Evolutionary conservation across 2,888 invertebrate genomes (phyloP).

Genomic region (Hypena proboscidalis): DNA sequence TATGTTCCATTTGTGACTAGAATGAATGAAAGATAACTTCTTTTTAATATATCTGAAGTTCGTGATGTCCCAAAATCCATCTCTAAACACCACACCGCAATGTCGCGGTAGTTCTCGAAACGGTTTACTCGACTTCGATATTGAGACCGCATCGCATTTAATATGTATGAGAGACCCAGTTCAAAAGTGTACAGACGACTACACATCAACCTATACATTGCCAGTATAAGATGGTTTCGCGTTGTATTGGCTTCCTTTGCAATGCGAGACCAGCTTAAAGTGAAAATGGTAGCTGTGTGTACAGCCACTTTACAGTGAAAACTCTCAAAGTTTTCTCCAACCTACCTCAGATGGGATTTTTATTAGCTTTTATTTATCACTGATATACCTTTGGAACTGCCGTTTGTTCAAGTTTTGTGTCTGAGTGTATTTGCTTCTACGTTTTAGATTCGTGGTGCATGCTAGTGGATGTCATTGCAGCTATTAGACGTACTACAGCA

Average conservation of each 20-base stretch:
- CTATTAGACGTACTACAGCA: constrained; percentile 16
- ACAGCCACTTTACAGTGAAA: constrained; percentile 42
- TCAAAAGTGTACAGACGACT: constrained; percentile 40
- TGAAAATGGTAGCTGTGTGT: too few relatives aligned
- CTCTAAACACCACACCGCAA: constrained; percentile 28
- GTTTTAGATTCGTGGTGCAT: neutral
- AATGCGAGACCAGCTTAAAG: too few relatives aligned
- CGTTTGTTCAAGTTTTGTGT: constrained; percentile 19
- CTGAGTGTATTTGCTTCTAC: constrained; percentile 11
- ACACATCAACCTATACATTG: too few relatives aligned
- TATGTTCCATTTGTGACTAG: too few relatives aligned
- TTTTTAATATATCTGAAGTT: too few relatives aligned
- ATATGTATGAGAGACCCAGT: constrained; percentile 50
- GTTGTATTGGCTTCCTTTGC: too few relatives aligned
- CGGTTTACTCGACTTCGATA: constrained; percentile 43
- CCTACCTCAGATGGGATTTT: constrained; percentile 43
- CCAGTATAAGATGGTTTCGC: too few relatives aligned
- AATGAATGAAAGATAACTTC: too few relatives aligned
- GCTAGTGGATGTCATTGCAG: constrained; percentile 12
- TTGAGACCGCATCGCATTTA: constrained; percentile 41
- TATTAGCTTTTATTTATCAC: constrained; percentile 52
- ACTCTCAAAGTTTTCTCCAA: constrained; percentile 38
- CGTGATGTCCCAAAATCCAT: constrained; percentile 15
- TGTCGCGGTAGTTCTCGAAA: constrained; percentile 30
- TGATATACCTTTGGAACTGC: constrained; percentile 30